Evolutionary conservation across 2,888 invertebrate species (phyloP).

Genomic region (Zeuzera pyrina): DNA sequence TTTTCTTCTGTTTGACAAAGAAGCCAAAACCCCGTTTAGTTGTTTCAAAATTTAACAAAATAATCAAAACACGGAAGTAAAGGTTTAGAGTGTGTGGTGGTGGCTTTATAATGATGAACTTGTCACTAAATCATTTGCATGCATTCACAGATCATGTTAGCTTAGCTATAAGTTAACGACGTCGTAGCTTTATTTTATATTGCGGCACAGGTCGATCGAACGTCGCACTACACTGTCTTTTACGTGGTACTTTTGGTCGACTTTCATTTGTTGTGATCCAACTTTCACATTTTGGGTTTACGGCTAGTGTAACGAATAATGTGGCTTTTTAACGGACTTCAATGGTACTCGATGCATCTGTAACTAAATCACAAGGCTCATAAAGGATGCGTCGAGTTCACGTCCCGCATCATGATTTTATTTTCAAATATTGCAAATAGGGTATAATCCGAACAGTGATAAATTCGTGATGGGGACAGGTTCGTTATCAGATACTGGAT

Average conservation of each 20-base stretch:
- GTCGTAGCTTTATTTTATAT: conserved; percentile 47
- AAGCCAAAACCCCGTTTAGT: conserved; percentile 34
- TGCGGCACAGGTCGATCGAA: conserved; percentile 25
- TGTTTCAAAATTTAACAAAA: conserved; percentile 66
- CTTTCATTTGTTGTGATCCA: conserved; percentile 15
- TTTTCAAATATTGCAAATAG: no score
- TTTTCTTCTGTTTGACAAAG: conserved; percentile 3
- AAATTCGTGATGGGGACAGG: not conserved
- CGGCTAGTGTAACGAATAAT: conserved; percentile 46
- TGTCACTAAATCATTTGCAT: conserved; percentile 67
- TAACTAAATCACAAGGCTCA: no score
- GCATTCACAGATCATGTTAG: conserved; percentile 58
- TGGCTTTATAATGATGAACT: conserved; percentile 58
- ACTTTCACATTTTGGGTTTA: conserved; percentile 43
- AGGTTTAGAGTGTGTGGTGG: conserved; percentile 73
- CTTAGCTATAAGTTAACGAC: conserved; percentile 54
- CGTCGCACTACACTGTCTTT: conserved; percentile 11
- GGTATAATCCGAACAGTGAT: no score
- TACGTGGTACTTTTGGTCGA: conserved; percentile 16
- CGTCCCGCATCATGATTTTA: no score
- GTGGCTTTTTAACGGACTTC: conserved; percentile 1
- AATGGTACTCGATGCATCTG: no score
- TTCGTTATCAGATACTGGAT: not conserved
- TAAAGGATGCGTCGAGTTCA: no score
- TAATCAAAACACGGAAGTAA: conserved; percentile 59